These are phyloP conservation scores for Eudyptes chrysolophus DNA, from an alignment of 2,113 vertebrate species.

Conservation along the genomic window DNA sequence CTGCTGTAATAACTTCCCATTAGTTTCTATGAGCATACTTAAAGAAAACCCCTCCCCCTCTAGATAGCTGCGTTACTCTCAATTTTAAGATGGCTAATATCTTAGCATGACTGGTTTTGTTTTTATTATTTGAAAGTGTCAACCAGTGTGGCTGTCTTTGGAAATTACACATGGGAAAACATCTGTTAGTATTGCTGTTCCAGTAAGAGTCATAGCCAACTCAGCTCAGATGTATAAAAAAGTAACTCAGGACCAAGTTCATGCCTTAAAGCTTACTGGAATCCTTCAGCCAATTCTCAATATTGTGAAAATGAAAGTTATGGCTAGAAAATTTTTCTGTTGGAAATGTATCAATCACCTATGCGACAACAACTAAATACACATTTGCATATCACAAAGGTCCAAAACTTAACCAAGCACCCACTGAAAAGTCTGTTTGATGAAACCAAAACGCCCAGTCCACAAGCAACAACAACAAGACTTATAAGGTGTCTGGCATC, in stretches of 20 bases:
- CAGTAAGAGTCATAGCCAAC: conserved; percentile 5
- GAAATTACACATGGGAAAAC: conserved; percentile 52
- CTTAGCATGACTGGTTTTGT: not conserved
- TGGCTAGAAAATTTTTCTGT: not conserved
- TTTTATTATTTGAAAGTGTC: conserved; percentile 30
- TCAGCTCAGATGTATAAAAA: not conserved
- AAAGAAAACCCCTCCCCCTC: not conserved
- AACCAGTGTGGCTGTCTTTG: not conserved
- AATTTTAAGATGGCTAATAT: not conserved
- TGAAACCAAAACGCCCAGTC: not conserved
- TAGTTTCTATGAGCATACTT: not conserved
- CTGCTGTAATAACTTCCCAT: not conserved
- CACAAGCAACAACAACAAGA: not conserved
- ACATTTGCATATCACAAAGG: not conserved
- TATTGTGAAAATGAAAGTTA: not conserved
- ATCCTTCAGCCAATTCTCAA: not conserved
- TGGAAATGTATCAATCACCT: not conserved
- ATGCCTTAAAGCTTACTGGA: not conserved
- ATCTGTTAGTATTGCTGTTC: conserved; percentile 42
- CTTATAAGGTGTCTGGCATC: not conserved
- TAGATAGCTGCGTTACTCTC: not conserved
- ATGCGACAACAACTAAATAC: not conserved
- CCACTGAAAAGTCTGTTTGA: not conserved
- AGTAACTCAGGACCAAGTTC: not conserved
- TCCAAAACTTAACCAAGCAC: not conserved